A percentile compares a stretch with the other conserved stretches of the same genome.
Evolutionary conservation across 2,797 vertebrate genomes (phyloP).

Genomic region (Macropus fuliginosus): DNA sequence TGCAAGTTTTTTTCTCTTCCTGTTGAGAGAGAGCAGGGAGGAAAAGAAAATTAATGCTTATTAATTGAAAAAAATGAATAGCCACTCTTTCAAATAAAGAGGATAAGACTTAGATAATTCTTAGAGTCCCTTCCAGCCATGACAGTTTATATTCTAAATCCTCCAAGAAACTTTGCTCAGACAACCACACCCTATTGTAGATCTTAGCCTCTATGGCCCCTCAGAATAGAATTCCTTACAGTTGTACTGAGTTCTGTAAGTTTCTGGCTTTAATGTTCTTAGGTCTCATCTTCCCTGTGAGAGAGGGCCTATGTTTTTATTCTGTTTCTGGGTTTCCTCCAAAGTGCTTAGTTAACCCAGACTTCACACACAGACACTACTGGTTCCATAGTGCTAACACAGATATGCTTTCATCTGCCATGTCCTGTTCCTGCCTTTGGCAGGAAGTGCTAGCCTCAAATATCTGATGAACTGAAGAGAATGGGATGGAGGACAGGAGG

Average conservation of each 20-base stretch:
- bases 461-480: neutral
- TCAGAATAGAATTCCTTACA: neutral
- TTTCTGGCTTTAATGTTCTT: neutral
- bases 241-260: neutral
- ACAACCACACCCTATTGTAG: neutral
- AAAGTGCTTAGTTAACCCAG: neutral
- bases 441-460: neutral
- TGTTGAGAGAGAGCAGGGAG: neutral
- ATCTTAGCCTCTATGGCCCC: neutral
- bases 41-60: neutral
- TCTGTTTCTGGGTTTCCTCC: neutral
- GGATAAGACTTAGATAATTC: neutral
- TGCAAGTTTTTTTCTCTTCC: neutral
- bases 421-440: neutral
- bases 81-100: neutral
- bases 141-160: neutral
- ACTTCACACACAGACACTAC: neutral
- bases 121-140: constrained; percentile 9
- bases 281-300: neutral
- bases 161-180: constrained; percentile 34
- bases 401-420: neutral
- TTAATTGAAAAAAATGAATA: neutral
- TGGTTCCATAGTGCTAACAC: neutral
- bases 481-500: neutral
- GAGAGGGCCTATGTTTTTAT: neutral